phyloP scores from a whole-genome alignment of 2,888 invertebrate species.

The Platycheirus albimanus region DNA sequence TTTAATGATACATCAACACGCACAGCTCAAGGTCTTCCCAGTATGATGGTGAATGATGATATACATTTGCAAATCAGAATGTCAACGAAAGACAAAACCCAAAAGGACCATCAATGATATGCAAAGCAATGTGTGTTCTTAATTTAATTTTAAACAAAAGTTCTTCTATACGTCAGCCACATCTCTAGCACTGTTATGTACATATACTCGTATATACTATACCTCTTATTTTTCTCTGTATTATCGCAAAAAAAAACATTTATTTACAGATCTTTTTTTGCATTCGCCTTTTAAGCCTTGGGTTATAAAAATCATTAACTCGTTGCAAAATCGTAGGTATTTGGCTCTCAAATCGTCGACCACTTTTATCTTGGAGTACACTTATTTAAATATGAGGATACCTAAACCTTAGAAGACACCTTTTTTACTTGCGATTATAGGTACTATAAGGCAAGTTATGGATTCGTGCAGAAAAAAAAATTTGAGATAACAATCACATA shows the following conservation, averaged over 20 bases:
- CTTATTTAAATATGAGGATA: constrained; percentile 61
- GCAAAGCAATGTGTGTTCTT: constrained; percentile 34
- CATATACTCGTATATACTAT: not conserved
- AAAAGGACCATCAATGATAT: constrained; percentile 36
- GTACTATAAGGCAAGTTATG: too few species aligned
- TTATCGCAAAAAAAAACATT: constrained; percentile 38
- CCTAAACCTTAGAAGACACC: constrained; percentile 39
- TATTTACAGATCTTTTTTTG: constrained; percentile 17
- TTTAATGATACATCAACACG: constrained; percentile 35
- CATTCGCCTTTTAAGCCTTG: constrained; percentile 39
- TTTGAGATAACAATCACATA: too few species aligned
- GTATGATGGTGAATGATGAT: constrained; percentile 2
- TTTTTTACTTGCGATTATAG: too few species aligned
- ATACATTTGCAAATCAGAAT: constrained; percentile 5
- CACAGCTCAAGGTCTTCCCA: constrained; percentile 44
- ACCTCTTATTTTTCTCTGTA: not conserved
- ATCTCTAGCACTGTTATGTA: too few species aligned
- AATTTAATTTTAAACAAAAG: constrained; percentile 47
- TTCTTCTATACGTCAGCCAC: constrained; percentile 11
- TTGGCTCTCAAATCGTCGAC: constrained; percentile 56
- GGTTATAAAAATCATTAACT: constrained; percentile 68
- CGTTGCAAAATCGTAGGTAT: constrained; percentile 52
- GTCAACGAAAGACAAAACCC: constrained; percentile 27
- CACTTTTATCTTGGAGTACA: constrained; percentile 63
- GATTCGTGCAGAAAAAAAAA: too few species aligned